Evolutionary conservation across 2,888 invertebrate genomes (phyloP), one percentile per base, ranked within the genome.

Genomic region (Aelia acuminata): DNA sequence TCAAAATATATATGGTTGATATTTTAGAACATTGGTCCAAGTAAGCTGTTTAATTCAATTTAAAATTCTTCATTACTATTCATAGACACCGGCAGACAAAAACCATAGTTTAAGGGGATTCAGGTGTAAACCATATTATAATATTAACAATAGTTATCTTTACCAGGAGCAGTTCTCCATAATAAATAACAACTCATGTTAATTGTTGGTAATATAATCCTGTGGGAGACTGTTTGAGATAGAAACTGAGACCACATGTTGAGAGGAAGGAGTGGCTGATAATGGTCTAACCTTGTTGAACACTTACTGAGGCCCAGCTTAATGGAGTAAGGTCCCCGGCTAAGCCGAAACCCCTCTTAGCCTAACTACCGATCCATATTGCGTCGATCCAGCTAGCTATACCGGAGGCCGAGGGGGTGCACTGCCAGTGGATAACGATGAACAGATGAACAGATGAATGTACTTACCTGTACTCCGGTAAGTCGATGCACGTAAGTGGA

Each of bases 301-400:
- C 80, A 80, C 80, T 80, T 47, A 80, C 22, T 8, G 22, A 75
- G 75, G 26, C 18, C 4, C 22, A 39, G 80, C n/a, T n/a, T 80
- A 80, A 80, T 80, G 80, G 80, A 43, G 43, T 47, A 43, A 3
- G 80, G 22, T 43, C n/a, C 80, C 43, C 80, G 80, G 75, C 22
- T 80, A 80, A 80, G 43, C 80, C 43, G 80, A 80, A 80, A 80
- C 80, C 80, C 80, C 80, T 80, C 80, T 80, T 80, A 80, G 80
- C 80, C 80, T 80, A 80, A 80, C 80, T 80, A 47, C 80, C 80
- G 80, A 80, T 80, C 80, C 80, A 80, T 80, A 80, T 18, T 80
- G 80, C n/a, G n/a, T n/a, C 43, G 3, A 39, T n/a, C 80, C 35
- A 18, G 26, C 31, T 26, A 4, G n/a, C n/a, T n/a, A n/a, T n/a